Evolutionary conservation across 2,113 vertebrate genomes (phyloP), one percentile per base, ranked within the genome.

Genomic region (Reinhardtius hippoglossoides): DNA sequence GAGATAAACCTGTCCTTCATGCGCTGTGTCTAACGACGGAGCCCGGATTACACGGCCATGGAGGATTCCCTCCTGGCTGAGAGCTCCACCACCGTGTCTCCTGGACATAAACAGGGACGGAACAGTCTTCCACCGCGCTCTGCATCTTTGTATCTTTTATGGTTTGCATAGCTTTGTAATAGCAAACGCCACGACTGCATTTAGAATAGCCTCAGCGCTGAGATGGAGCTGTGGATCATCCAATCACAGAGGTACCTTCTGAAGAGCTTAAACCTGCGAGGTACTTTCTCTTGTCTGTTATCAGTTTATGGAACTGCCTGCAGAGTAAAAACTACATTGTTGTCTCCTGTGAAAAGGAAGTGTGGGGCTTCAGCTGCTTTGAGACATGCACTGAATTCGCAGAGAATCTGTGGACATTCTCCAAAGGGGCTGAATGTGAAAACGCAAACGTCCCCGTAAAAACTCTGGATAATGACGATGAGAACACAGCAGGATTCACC

Each of bases 1-100:
- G 87, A 91, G 89, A 91, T 90, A 92, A 92, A 85, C 74, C 80
- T 67, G 83, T 86, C 82, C 88, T 92, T 86, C 81, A 85, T 89
- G 81, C 78, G 67, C 81, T 83, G 81, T 74, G 80, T 88, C 81
- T 84, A 64, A 91, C 78, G 70, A 59, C 67, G 67, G 71, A 83
- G 76, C 75, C 84, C 87, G 85, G 90, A 91, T 91, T 90, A 91
- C 89, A 86, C 37, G 67, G 67, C 78, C 86, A 46, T 37, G 78
- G 74, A 89, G 81, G 83, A 85, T 87, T 86, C 92, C 88, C 86
- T 15, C 35, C 85, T 48, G 87, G 59, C 80, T 71, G 62, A 59
- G 70, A 59, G 67, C 78, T 80, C 71, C 21, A 79, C 80, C 27
- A 56, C 57, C 76, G 71, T 67, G 23, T 62, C 78, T 82, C 83